Conservation (phyloP, 2,113 vertebrate species). For the Chlorocebus sabaeus region DNA sequence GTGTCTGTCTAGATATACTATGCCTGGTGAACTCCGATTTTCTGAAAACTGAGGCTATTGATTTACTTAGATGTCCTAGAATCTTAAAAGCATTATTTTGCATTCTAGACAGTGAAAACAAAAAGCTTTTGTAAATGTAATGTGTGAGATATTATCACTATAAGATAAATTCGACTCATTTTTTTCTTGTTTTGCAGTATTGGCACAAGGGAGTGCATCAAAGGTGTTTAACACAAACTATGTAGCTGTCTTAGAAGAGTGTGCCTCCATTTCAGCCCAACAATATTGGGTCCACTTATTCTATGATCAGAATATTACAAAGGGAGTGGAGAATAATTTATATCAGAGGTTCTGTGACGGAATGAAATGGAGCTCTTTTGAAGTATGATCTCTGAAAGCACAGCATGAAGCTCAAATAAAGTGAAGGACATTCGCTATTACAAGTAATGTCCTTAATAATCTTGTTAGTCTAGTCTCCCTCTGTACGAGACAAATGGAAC, state of each 20-base stretch:
- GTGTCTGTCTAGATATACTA: conserved; percentile 59
- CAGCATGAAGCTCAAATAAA: conserved; percentile 92
- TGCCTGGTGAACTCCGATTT: conserved; percentile 56
- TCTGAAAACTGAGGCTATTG: conserved; percentile 71
- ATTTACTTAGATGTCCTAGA: conserved; percentile 62
- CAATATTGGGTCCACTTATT: conserved; percentile 78
- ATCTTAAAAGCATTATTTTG: conserved; percentile 70
- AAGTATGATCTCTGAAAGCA: conserved; percentile 92
- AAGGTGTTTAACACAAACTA: conserved; percentile 79
- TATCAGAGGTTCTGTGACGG: conserved; percentile 88
- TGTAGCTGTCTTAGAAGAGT: conserved; percentile 77
- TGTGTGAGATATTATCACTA: conserved; percentile 62
- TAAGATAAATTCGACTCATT: conserved; percentile 75
- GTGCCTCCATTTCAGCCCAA: conserved; percentile 79
- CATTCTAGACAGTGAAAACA: conserved; percentile 62
- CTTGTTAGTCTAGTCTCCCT: conserved; percentile 95
- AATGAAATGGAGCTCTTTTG: conserved; percentile 91
- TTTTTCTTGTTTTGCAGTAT: conserved; percentile 61
- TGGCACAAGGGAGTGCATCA: conserved; percentile 76
- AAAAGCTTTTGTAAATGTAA: conserved; percentile 71
- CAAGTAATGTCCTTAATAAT: conserved; percentile 99
- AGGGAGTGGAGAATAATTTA: conserved; percentile 87
- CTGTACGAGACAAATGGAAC: conserved; percentile 96
- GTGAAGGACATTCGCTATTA: conserved; percentile 97
- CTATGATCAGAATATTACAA: conserved; percentile 86